Evolutionary conservation across 1,140 invertebrate genomes (phyloP), one percentile per base, ranked within the genome.

Genomic region (Octopus sinensis): DNA sequence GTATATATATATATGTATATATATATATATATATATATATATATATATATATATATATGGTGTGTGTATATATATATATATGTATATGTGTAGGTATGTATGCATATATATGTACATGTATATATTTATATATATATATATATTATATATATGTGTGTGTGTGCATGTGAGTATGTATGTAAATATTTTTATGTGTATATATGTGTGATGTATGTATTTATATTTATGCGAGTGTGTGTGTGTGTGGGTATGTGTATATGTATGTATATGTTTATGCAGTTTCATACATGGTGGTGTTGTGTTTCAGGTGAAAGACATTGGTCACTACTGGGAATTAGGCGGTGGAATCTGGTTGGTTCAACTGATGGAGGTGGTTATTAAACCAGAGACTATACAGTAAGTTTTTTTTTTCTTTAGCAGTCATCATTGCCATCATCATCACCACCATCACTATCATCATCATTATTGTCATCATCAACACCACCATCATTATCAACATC

Each of bases 271-370:
- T 43, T 43, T 43, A 43, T 43, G 30, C 30, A 43, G 30, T 43
- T 43, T 43, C 30, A 43, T 43, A 43, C 43, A 23, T 53, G 30
- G 81, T 82, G 80, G 56, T 82, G 75, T 79, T 83, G 56, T 82
- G 83, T 84, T 86, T 51, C 82, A 94, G 94, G 91, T 91, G 5
- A 96, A 96, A 88, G 94, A 94, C 88, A 92, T 96, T 54, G 94
- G 95, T 83, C 95, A 97, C 84, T 93, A 97, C 52, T 97, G 95
- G 95, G 96, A 97, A 91, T 91, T 97, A 54, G 96, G 95, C 4
- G 94, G 95, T n/a, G 93, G 93, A 80, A 91, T 92, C 7, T 88
- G 92, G 83, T 90, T 92, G 78, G 90, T 91, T 77, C 91, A 92
- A 83, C 86, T 93, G 52, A 87, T 93, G 75, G 89, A 92, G 83